Conservation (phyloP, 2,113 vertebrate species). For the Pollachius pollachius region DNA sequence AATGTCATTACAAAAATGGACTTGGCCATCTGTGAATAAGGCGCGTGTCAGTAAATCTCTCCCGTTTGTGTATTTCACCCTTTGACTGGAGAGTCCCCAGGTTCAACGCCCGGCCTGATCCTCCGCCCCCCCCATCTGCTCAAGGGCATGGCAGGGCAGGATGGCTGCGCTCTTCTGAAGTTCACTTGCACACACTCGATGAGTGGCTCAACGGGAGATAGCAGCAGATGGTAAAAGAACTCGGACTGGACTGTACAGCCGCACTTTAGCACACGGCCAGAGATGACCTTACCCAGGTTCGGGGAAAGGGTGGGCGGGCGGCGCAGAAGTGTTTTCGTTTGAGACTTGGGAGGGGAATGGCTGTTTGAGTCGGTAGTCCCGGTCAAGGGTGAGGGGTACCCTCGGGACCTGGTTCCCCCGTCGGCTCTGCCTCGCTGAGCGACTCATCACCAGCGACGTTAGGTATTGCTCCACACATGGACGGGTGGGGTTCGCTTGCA, state of each 20-base stretch:
- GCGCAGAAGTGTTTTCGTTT: constrained; percentile 18
- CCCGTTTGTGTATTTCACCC: no score
- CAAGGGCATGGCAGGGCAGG: constrained; percentile 30
- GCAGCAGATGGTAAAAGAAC: constrained; percentile 30
- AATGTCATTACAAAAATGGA: not conserved
- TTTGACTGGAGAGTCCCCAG: not conserved
- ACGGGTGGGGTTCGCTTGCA: constrained; percentile 5
- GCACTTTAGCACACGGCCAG: constrained; percentile 55
- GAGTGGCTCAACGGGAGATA: constrained; percentile 12
- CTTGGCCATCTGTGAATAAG: not conserved
- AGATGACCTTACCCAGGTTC: constrained; percentile 25
- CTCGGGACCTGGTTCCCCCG: constrained; percentile 31
- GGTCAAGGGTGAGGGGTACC: constrained; percentile 4
- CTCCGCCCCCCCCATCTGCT: constrained; percentile 8
- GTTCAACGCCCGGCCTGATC: not conserved
- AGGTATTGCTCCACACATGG: constrained; percentile 13
- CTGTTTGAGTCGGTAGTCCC: constrained; percentile 17
- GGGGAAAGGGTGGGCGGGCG: constrained; percentile 10
- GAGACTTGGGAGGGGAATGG: constrained; percentile 32
- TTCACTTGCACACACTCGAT: constrained; percentile 15
- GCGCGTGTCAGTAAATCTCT: no score
- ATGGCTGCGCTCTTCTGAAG: constrained; percentile 19
- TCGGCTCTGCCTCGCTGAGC: constrained; percentile 21
- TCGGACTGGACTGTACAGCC: constrained; percentile 47
- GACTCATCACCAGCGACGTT: constrained; percentile 7